phyloP scores from a whole-genome alignment of 2,113 vertebrate genomes.

The Cryptotis parvus region DNA sequence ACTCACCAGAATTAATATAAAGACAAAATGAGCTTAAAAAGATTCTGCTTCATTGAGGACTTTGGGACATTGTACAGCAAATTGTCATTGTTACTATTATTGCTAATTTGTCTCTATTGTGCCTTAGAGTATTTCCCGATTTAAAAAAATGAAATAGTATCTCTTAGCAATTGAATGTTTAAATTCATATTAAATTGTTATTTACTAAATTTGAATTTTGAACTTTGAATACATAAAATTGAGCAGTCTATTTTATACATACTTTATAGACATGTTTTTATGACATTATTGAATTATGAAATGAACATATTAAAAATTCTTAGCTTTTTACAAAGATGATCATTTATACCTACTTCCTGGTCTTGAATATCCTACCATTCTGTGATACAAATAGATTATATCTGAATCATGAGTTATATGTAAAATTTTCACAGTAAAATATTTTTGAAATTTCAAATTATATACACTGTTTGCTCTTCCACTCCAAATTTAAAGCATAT shows the following conservation, averaged over 20 bases:
- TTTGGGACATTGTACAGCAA: background rate
- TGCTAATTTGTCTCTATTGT: no score
- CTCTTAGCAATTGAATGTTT: no score
- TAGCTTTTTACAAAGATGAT: background rate
- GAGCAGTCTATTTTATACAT: background rate
- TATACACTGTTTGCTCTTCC: background rate
- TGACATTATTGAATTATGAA: background rate
- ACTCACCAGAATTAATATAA: background rate
- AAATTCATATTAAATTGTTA: no score
- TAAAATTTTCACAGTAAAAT: background rate
- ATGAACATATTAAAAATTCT: no score
- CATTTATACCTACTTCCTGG: background rate
- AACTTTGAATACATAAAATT: background rate
- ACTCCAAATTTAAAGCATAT: background rate
- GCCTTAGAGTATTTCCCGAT: no score
- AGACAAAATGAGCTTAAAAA: background rate
- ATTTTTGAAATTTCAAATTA: background rate
- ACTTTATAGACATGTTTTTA: background rate
- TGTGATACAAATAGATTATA: constrained; percentile 5
- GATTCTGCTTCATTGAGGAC: background rate
- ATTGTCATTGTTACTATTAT: background rate
- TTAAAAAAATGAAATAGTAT: no score
- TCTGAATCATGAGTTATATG: background rate
- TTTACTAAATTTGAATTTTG: no score
- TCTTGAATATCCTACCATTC: background rate